Conservation (phyloP, 2,113 vertebrate species). For the Callionymus lyra region DNA sequence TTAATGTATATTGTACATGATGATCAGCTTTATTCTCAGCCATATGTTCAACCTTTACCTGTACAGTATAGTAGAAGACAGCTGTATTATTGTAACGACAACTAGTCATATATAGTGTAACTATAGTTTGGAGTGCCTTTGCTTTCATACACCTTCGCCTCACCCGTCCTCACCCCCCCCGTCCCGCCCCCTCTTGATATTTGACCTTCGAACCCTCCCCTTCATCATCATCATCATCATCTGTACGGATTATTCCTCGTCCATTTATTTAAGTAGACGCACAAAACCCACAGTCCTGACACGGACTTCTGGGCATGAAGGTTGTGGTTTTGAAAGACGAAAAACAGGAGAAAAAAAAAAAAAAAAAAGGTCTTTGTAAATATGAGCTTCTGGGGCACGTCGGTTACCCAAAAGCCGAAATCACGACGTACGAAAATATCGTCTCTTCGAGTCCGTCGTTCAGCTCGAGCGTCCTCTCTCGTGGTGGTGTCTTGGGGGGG, state of each 20-base stretch:
- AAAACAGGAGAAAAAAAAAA: neutral
- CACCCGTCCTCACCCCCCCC: conserved; percentile 1
- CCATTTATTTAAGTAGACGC: conserved; percentile 49
- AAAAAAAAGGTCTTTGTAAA: neutral
- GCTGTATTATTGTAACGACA: conserved; percentile 98
- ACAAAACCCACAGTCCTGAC: conserved; percentile 23
- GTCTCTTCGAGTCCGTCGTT: too few relatives aligned
- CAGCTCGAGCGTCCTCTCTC: too few relatives aligned
- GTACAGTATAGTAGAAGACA: conserved; percentile 97
- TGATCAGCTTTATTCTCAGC: conserved; percentile 93
- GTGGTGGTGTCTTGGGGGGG: conserved; percentile 26
- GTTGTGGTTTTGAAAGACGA: neutral
- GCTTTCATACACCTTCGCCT: conserved; percentile 82
- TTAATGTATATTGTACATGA: conserved; percentile 92
- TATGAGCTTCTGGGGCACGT: neutral
- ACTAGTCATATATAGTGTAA: conserved; percentile 99
- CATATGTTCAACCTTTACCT: conserved; percentile 95
- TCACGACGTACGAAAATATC: neutral
- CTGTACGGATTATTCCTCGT: conserved; percentile 37
- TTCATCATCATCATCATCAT: conserved; percentile 1
- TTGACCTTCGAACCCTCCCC: conserved; percentile 28
- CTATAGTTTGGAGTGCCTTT: conserved; percentile 99
- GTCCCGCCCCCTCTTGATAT: conserved; percentile 3
- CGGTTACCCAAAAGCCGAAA: conserved; percentile 58
- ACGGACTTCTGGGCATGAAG: conserved; percentile 25